Evolutionary conservation across 53 echinoderm and acorn worm species (phyloP), one percentile per base, ranked within the genome.

Genomic region (Stichopus horrens): DNA sequence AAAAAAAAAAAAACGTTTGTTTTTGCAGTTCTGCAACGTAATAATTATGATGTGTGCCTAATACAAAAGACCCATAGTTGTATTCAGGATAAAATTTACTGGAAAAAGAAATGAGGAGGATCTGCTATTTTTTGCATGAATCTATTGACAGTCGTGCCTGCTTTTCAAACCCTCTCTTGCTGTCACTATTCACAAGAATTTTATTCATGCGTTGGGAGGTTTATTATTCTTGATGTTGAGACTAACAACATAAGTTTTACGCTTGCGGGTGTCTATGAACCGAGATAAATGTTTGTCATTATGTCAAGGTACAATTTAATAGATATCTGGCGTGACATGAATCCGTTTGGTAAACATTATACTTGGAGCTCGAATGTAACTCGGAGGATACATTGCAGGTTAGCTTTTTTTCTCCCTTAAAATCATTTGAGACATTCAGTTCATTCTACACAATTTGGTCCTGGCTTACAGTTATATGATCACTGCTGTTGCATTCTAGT

Each of bases 281-380:
- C 68, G 5, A 54, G 56, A 58, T 9, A 18, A 57, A 4, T 77
- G 77, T 58, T 51, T 66, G 37, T 65, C 55, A 0, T 23, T 3
- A 68, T 89, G 83, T 21, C 63, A 21, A 68, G 6, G 0, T 67
- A 52, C 51, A 54, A 68, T 21, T 9, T 89, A 51, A 53, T 82
- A 4, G 89, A 89, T 68, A 83, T 89, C 0, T 89, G 89, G 89
- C 51, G 89, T 23, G 68, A 77, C 10, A 68, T 57, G 9, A 83
- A 89, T 18, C 83, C 51, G 21, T 14, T 37, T 60, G 37, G 22
- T 13, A 88, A 67, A 58, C 23, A 60, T 13, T 78, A 23, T 65
- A 88, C 78, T 9, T 88, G 77, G 88, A 58, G 88, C n/a, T 78
- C 77, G 16, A 75, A 75, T 83, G 21, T 60, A 11, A 63, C 83